A percentile compares a stretch with the other conserved stretches of the same genome.
These are phyloP conservation scores for Chiloscyllium plagiosum DNA, from an alignment of 2,113 vertebrate genomes.

Conservation along the genomic window DNA sequence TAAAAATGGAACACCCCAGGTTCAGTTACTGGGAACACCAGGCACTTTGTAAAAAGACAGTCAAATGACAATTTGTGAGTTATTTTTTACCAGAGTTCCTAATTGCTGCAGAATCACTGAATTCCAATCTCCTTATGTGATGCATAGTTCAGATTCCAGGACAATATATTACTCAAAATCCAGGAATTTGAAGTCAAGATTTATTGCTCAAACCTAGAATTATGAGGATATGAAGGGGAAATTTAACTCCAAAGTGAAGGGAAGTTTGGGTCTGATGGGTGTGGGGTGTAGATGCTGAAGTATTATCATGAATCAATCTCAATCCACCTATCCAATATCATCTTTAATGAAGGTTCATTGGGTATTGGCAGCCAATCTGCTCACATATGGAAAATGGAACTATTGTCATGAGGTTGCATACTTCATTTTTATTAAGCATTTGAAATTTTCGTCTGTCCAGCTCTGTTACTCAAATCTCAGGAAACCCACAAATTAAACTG, in stretches of 20 bases:
- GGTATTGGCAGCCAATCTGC: background rate
- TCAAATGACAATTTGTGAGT: background rate
- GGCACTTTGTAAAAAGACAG: background rate
- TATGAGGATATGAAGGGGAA: background rate
- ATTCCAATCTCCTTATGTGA: background rate
- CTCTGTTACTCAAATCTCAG: too few species aligned
- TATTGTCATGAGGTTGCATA: background rate
- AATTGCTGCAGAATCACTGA: background rate
- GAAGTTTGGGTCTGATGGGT: background rate
- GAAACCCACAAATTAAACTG: too few species aligned
- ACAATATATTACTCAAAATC: background rate
- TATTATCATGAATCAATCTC: background rate
- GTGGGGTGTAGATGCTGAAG: background rate
- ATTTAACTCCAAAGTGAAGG: background rate
- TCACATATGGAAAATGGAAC: background rate
- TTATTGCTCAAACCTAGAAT: background rate
- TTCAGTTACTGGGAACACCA: background rate
- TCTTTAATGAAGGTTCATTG: background rate
- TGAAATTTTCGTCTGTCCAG: too few species aligned
- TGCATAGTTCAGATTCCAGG: background rate
- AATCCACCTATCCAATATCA: background rate
- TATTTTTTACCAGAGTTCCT: background rate
- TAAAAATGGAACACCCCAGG: too few species aligned
- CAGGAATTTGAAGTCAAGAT: background rate
- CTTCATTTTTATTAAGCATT: background rate